A percentile compares a stretch with the other conserved stretches of the same genome.
These are phyloP conservation scores for Cosmia trapezina DNA, from an alignment of 2,888 invertebrate genomes.

Conservation along the genomic window DNA sequence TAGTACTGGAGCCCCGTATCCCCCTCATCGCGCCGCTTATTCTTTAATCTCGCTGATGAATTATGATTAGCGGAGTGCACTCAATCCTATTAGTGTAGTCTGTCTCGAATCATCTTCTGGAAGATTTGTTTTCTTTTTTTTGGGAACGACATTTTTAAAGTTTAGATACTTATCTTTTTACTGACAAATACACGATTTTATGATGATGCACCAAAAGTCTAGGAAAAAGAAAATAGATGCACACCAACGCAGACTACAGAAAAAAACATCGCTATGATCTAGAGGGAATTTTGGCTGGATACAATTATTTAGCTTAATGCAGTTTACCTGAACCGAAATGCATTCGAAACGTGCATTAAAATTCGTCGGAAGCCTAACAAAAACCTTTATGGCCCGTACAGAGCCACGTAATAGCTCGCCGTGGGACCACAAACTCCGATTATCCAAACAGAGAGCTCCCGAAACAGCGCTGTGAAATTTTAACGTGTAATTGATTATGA, in stretches of 20 bases:
- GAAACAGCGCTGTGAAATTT: conserved; percentile 88
- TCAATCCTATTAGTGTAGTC: conserved; percentile 87
- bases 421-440: conserved; percentile 90
- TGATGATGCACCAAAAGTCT: neutral
- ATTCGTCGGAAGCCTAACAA: conserved; percentile 82
- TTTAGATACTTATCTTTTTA: conserved; percentile 1
- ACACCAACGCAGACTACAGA: neutral
- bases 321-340: conserved; percentile 77
- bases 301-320: conserved; percentile 73
- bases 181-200: neutral
- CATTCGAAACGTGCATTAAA: conserved; percentile 85
- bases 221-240: neutral
- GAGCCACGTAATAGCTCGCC: conserved; percentile 85
- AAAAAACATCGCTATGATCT: conserved; percentile 28
- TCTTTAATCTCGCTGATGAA: conserved; percentile 90
- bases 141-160: conserved; percentile 20
- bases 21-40: conserved; percentile 83
- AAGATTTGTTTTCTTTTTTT: conserved; percentile 77
- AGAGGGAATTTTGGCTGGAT: conserved; percentile 64
- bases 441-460: conserved; percentile 87
- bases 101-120: conserved; percentile 75
- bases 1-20: conserved; percentile 56
- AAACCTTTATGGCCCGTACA: conserved; percentile 85
- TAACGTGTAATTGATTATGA: conserved; percentile 90
- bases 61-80: conserved; percentile 90